Evolutionary conservation across 2,888 invertebrate species (phyloP), one percentile per base, ranked within the genome.

Genomic region (Ypsolopha sequella): DNA sequence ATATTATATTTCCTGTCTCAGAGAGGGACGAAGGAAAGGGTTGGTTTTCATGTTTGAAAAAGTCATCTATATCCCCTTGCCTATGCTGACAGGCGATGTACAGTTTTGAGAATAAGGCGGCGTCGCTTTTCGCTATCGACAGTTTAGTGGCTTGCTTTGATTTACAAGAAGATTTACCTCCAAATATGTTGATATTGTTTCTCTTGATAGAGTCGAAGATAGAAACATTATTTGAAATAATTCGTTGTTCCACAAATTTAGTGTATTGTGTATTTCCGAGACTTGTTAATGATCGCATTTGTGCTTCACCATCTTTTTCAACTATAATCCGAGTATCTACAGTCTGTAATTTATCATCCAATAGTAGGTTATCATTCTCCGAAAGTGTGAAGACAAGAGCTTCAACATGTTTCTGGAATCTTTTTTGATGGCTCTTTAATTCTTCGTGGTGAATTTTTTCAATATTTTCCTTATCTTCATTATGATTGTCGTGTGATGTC

Each of bases 341-440:
- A 49, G 52, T 46, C 35, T 52, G 52, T 46, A 52, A 49, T 49
- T 49, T 45, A 49, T 52, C 52, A 49, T 52, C 49, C 48, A 48
- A 47, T 44, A 53, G 50, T 53, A 43, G 47, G 53, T 50, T 53
- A 50, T 46, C 41, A 48, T 50, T 53, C 50, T 50, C 53, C 48
- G 48, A 48, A 48, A 50, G 46, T 48, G 53, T 53, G 47, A 35
- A 47, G 50, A 51, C 41, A 47, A 53, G 48, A 51, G 53, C 50
- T 51, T 53, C 47, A 47, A 53, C 53, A 53, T 51, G 51, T 41
- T 49, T 52, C 46, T 54, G 52, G 49, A 54, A 52, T 52, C 52
- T 54, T 54, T 52, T 52, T 54, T 51, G 54, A 52, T 52, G 52
- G 52, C 51, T 51, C 52, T 54, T 45, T 48, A 50, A 52, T 54